Evolutionary conservation across 2,888 invertebrate genomes (phyloP), one percentile per base, ranked within the genome.

Genomic region (Lypha dubia): DNA sequence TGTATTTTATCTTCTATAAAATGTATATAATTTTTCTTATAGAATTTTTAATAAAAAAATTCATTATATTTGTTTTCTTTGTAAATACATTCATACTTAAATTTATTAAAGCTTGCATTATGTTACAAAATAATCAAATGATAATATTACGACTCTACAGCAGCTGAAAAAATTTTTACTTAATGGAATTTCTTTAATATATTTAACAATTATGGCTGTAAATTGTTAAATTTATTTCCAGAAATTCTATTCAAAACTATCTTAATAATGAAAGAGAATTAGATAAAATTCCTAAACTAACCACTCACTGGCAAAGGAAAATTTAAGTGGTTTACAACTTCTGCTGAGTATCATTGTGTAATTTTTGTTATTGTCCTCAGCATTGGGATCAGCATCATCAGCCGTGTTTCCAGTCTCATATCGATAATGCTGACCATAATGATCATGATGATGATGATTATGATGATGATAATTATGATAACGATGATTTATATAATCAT

Each of bases 241-340:
- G 15, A 46, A 65, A 49, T 49, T 49, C 15, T 17, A 1, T 20
- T 62, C 35, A 28, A 38, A 51, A 62, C 28, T 24, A 28, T 74
- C 7, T 24, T 24, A 13, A 38, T n/a, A 15, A 28, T 65, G 11
- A 44, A 51, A 8, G 22, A 15, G 41, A 46, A 28, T 24, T 24
- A 1, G 35, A 41, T 28, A 35, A 28, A 46, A 24, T 49, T 15
- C 22, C 53, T 89, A 92, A 86, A 92, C 92, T 83, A 92, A 89
- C 92, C 92, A 92, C 87, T 92, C 92, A 86, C 92, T 92, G 82
- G 92, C 90, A 88, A 92, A 89, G 44, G 92, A 90, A 84, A 91
- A 91, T 79, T 90, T 90, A 83, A 92, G 90, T 87, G 91, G 91
- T 86, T 91, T 91, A 87, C 90, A 91, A 89, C 90, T 81, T 81